phyloP scores from a whole-genome alignment of 2,113 vertebrate species.

The Hiodon tergisus region DNA sequence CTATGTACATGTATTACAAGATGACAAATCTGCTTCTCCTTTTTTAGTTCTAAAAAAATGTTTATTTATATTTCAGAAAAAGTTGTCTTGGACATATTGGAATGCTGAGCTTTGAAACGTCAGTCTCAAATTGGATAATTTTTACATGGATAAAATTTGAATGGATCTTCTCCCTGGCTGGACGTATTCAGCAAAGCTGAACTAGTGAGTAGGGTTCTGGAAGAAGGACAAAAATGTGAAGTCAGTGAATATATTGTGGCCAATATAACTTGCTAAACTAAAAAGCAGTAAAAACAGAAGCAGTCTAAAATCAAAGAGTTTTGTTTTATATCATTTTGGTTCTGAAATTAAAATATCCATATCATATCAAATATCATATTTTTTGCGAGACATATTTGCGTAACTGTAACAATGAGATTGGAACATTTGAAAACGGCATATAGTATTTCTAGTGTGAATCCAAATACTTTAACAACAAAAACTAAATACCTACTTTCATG shows the following conservation, averaged over 20 bases:
- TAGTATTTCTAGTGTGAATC: no score
- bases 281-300: not conserved
- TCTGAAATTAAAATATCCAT: no score
- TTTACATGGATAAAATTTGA: conserved; percentile 22
- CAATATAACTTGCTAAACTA: not conserved
- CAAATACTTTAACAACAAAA: no score
- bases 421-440: no score
- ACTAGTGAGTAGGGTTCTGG: conserved; percentile 25
- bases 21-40: conserved; percentile 11
- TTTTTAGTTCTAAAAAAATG: not conserved
- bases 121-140: not conserved
- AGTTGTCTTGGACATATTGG: conserved; percentile 23
- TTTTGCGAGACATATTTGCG: no score
- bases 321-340: no score
- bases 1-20: no score
- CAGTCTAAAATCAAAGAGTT: not conserved
- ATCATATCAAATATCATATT: no score
- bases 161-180: conserved; percentile 15
- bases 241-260: conserved; percentile 19
- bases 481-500: no score
- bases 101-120: conserved; percentile 13
- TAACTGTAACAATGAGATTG: no score
- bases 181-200: conserved; percentile 30
- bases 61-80: not conserved
- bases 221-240: conserved; percentile 10